These are phyloP conservation scores for Drosophila borealis DNA, from an alignment of 2,888 invertebrate species.

Conservation along the genomic window DNA sequence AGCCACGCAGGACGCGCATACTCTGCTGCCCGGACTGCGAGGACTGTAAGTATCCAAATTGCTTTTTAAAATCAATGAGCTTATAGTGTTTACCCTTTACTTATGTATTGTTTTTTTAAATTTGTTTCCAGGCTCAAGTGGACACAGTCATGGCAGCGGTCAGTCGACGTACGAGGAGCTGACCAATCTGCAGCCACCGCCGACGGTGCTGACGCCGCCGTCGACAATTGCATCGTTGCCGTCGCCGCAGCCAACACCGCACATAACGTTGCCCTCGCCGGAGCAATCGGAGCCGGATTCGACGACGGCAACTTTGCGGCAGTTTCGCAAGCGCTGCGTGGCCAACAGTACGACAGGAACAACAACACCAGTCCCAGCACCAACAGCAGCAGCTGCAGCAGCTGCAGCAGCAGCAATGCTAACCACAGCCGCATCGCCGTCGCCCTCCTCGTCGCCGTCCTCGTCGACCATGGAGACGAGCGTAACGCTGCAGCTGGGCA, in stretches of 20 bases:
- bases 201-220: constrained; percentile 61
- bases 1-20: constrained; percentile 67
- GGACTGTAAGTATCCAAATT: constrained; percentile 70
- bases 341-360: constrained; percentile 4
- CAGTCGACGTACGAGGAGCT: constrained; percentile 51
- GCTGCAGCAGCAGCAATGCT: constrained; percentile 18
- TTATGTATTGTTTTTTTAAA: too few relatives aligned
- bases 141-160: constrained; percentile 37
- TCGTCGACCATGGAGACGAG: constrained; percentile 64
- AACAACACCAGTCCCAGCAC: background rate
- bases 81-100: too few relatives aligned
- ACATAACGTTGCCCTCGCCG: constrained; percentile 78
- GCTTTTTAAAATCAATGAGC: background rate
- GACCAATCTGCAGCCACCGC: constrained; percentile 53
- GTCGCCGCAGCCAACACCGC: constrained; percentile 61
- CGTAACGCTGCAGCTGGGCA: constrained; percentile 40
- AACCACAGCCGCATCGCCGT: constrained; percentile 48
- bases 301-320: constrained; percentile 77
- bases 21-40: constrained; percentile 82
- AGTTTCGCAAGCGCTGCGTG: constrained; percentile 75
- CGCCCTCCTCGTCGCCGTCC: constrained; percentile 67
- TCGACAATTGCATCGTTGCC: constrained; percentile 64
- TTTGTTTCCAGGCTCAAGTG: constrained; percentile 43
- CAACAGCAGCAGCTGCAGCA: constrained; percentile 11
- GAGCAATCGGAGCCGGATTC: constrained; percentile 83